Evolutionary conservation across 2,113 vertebrate genomes (phyloP).

Genomic region (Amphiprion ocellaris): DNA sequence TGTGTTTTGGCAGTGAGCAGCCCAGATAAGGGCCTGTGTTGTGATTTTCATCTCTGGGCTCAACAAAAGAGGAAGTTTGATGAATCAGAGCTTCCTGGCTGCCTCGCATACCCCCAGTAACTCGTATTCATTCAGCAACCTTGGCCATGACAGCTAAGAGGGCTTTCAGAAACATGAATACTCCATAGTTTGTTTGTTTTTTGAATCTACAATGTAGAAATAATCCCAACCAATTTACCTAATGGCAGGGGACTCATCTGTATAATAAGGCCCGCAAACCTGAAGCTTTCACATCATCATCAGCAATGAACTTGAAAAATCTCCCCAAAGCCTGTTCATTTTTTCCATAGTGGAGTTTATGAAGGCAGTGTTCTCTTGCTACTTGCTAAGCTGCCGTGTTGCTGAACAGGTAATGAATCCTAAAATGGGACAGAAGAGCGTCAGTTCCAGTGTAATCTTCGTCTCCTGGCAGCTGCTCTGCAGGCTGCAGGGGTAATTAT

Average conservation of each 20-base stretch:
- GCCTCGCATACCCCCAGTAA: conserved; percentile 21
- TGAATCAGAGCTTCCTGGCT: conserved; percentile 72
- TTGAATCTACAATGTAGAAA: background rate
- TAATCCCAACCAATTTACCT: background rate
- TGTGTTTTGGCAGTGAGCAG: conserved; percentile 70
- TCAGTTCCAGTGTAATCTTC: conserved; percentile 57
- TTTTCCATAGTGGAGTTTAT: conserved; percentile 4
- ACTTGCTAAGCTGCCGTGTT: conserved; percentile 14
- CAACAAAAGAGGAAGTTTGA: conserved; percentile 63
- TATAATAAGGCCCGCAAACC: background rate
- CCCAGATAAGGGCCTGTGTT: conserved; percentile 64
- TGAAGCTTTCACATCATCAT: background rate
- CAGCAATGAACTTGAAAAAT: conserved; percentile 27
- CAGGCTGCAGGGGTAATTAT: conserved; percentile 70
- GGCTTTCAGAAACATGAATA: conserved; percentile 1
- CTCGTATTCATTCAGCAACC: conserved; percentile 20
- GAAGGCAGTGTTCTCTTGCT: background rate
- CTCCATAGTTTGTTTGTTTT: background rate
- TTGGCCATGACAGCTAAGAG: background rate
- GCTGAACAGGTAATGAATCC: conserved; percentile 43
- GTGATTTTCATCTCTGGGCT: conserved; percentile 70
- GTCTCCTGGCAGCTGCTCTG: conserved; percentile 44
- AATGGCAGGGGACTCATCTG: background rate
- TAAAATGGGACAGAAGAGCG: conserved; percentile 37
- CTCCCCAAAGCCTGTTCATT: conserved; percentile 1